A percentile compares a stretch with the other conserved stretches of the same genome.
Evolutionary conservation across 2,113 vertebrate species (phyloP).

Genomic region (Gallinago jamesoni): DNA sequence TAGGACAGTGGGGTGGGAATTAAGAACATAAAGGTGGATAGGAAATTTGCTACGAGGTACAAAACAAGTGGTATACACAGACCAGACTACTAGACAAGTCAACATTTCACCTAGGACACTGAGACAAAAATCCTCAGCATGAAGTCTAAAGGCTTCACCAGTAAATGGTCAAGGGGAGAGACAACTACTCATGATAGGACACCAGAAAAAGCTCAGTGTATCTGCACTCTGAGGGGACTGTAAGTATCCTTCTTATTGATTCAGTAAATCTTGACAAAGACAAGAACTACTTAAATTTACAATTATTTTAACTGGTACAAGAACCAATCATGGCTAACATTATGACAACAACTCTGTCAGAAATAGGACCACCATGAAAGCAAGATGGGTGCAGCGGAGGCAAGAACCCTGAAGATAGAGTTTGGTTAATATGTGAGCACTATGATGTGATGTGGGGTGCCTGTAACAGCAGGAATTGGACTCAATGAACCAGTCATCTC

Average conservation of each 20-base stretch:
- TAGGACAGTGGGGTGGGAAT: background rate
- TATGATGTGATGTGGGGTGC: background rate
- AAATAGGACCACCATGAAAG: background rate
- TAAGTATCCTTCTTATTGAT: background rate
- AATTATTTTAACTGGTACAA: background rate
- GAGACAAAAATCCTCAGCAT: background rate
- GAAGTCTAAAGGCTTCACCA: background rate
- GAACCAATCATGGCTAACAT: background rate
- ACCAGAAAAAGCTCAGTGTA: background rate
- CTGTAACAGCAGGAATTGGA: background rate
- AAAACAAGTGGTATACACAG: background rate
- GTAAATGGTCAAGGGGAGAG: background rate
- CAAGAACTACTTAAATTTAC: background rate
- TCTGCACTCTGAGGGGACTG: background rate
- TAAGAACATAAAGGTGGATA: background rate
- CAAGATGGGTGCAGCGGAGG: background rate
- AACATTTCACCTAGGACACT: background rate
- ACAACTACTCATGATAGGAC: accelerated
- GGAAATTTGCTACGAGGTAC: background rate
- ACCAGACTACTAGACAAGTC: background rate
- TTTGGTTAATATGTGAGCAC: background rate
- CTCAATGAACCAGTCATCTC: background rate
- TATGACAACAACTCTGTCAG: background rate
- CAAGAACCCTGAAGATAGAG: background rate
- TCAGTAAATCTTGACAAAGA: background rate